Percentiles rank a stretch among this genome's conserved stretches.
Evolutionary conservation across 2,888 invertebrate genomes (phyloP).

Genomic region (Cheilosia grossa): DNA sequence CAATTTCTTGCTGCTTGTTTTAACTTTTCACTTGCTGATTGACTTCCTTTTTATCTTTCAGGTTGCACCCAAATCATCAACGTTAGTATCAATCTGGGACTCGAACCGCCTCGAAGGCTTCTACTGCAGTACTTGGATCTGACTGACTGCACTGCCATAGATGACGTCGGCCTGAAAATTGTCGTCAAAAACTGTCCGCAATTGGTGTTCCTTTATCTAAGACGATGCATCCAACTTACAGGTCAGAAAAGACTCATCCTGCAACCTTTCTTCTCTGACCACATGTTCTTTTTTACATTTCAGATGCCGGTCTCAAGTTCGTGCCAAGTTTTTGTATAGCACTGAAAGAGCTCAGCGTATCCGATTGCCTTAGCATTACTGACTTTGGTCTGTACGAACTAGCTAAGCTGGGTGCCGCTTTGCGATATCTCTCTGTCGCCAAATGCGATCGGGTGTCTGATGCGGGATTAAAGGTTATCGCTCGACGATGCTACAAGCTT

Average conservation of each 20-base stretch:
- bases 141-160: conserved; percentile 93
- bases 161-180: conserved; percentile 92
- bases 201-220: conserved; percentile 92
- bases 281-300: conserved; percentile 76
- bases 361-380: conserved; percentile 94
- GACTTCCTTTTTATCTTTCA: conserved; percentile 77
- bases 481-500: conserved; percentile 93
- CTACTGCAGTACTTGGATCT: conserved; percentile 94
- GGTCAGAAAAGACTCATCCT: conserved; percentile 83
- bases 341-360: conserved; percentile 93
- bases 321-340: conserved; percentile 94
- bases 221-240: conserved; percentile 94
- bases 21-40: background rate
- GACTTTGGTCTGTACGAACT: conserved; percentile 96
- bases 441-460: conserved; percentile 97
- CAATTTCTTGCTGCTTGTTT: no score
- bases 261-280: background rate
- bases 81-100: conserved; percentile 88
- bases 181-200: conserved; percentile 94
- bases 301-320: conserved; percentile 95
- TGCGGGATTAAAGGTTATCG: conserved; percentile 93
- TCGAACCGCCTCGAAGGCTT: conserved; percentile 87
- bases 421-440: conserved; percentile 95
- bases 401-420: conserved; percentile 93
- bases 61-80: conserved; percentile 91